These are phyloP conservation scores for Melanotaenia parkinsoni DNA, from an alignment of 2,797 vertebrate species.

Conservation along the genomic window DNA sequence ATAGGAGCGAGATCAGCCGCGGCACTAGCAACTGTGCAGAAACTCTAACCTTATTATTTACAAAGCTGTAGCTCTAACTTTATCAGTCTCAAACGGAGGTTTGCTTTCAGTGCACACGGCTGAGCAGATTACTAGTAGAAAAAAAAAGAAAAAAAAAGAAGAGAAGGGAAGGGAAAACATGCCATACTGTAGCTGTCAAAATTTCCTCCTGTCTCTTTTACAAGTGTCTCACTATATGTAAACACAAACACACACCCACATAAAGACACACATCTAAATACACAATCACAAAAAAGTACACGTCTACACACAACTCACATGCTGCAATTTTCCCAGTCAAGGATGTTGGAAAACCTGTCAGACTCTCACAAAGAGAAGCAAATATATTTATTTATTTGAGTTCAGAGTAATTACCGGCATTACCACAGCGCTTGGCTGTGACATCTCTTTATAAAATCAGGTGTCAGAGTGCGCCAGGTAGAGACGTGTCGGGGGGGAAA, in stretches of 20 bases:
- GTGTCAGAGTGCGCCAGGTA: conserved; percentile 78
- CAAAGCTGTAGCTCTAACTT: conserved; percentile 77
- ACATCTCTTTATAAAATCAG: conserved; percentile 85
- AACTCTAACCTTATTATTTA: conserved; percentile 82
- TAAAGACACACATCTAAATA: conserved; percentile 59
- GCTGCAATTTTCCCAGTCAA: conserved; percentile 74
- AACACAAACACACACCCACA: conserved; percentile 71
- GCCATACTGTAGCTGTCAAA: conserved; percentile 83
- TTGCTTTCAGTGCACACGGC: conserved; percentile 58
- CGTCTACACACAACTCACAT: conserved; percentile 32
- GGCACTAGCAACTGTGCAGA: conserved; percentile 72
- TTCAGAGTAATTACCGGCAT: conserved; percentile 87
- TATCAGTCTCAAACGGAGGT: conserved; percentile 70
- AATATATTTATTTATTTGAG: conserved; percentile 87
- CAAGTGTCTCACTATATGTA: conserved; percentile 74
- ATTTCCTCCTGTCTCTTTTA: conserved; percentile 77
- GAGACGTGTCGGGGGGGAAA: conserved; percentile 78
- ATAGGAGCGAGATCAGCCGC: conserved; percentile 75
- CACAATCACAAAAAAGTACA: conserved; percentile 50
- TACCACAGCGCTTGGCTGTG: conserved; percentile 76
- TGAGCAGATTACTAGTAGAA: conserved; percentile 74
- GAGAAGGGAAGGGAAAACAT: conserved; percentile 65
- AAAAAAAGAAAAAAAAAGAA: conserved; percentile 26
- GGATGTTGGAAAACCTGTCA: conserved; percentile 86
- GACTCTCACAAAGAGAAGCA: conserved; percentile 80